These are phyloP conservation scores for Epizoanthus stellaris DNA, from an alignment of 92 coral and sea anemone genomes.

Conservation along the genomic window DNA sequence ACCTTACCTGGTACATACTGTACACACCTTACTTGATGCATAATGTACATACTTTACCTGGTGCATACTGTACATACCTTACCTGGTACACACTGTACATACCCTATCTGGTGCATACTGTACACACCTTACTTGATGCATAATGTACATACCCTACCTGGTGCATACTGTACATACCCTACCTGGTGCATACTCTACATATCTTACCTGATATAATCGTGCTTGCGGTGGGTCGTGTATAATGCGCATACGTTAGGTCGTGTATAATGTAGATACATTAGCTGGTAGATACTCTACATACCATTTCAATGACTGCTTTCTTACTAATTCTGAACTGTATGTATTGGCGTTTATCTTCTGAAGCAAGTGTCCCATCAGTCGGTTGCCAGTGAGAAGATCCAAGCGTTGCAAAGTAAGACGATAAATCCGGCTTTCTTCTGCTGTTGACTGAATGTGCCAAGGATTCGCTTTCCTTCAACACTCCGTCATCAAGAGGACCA, in stretches of 20 bases:
- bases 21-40: no score
- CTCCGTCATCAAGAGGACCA: not conserved
- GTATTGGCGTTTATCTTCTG: conserved; percentile 2
- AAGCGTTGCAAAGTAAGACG: conserved; percentile 9
- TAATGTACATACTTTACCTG: no score
- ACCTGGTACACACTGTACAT: no score
- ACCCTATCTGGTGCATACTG: no score
- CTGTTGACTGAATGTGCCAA: not conserved
- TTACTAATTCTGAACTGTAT: conserved; percentile 7
- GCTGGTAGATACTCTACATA: not conserved
- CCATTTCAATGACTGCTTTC: conserved; percentile 21
- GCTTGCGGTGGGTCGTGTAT: no score
- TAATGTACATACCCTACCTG: no score
- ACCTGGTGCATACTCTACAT: no score
- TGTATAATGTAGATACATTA: not conserved
- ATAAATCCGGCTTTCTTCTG: not conserved
- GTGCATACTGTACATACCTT: no score
- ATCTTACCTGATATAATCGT: no score
- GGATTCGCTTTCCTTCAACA: conserved; percentile 31
- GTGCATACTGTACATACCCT: no score
- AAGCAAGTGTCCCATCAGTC: not conserved
- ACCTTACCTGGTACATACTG: no score
- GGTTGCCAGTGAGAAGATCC: conserved; percentile 8
- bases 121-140: no score
- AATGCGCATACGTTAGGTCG: not conserved